Evolutionary conservation across 2,888 invertebrate species (phyloP).

Genomic region (Polyploca ridens): DNA sequence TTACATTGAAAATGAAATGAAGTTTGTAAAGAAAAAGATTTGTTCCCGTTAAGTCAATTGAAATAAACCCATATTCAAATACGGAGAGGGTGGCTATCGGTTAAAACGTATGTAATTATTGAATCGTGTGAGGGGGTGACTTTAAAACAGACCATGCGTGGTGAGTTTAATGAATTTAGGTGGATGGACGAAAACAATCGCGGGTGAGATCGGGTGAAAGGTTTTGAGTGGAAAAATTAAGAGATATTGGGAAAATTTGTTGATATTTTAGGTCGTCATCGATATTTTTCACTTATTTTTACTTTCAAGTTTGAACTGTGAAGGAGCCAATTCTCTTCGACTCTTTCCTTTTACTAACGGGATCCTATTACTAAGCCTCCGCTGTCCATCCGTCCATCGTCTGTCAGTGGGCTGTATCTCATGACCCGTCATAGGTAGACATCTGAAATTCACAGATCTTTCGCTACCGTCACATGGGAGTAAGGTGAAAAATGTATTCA

Average conservation of each 20-base stretch:
- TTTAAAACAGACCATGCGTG: conserved; percentile 71
- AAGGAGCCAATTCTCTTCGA: no score
- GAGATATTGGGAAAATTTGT: conserved; percentile 15
- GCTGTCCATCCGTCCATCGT: no score
- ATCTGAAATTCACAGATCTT: no score
- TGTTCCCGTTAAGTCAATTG: conserved; percentile 65
- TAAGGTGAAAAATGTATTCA: no score
- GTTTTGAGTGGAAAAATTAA: conserved; percentile 42
- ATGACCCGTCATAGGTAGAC: no score
- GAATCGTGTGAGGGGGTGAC: conserved; percentile 61
- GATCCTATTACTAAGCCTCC: no score
- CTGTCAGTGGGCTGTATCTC: no score
- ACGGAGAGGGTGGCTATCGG: conserved; percentile 73
- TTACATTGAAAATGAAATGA: conserved; percentile 32
- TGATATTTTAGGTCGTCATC: neutral
- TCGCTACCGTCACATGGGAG: no score
- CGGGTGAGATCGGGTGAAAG: conserved; percentile 45
- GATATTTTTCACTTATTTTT: neutral
- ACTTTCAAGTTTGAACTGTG: no score
- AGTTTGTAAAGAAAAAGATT: conserved; percentile 14
- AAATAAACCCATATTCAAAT: conserved; percentile 81
- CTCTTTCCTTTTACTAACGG: no score
- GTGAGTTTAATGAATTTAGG: conserved; percentile 76
- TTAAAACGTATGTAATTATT: conserved; percentile 83
- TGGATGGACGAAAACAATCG: conserved; percentile 62